These are phyloP conservation scores for Acridotheres tristis DNA, from an alignment of 2,797 vertebrate species.

Conservation along the genomic window DNA sequence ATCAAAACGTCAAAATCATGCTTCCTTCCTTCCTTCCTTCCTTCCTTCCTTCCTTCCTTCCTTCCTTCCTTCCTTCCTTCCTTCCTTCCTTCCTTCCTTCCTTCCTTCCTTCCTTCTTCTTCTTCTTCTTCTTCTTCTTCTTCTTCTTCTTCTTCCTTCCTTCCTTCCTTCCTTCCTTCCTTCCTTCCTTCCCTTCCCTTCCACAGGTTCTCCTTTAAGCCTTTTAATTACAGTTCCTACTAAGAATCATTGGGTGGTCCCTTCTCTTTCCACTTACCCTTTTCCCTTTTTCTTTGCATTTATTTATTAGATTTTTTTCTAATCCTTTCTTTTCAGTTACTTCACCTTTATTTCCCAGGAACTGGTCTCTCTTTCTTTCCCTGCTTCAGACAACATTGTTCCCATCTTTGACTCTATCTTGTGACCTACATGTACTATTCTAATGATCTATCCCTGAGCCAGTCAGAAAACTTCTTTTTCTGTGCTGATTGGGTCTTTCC, in stretches of 20 bases:
- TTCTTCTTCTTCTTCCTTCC: no score
- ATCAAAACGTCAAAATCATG: not conserved
- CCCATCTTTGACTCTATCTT: not conserved
- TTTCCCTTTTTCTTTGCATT: not conserved
- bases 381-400: not conserved
- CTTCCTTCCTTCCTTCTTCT: not conserved
- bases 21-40: no score
- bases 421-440: not conserved
- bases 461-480: not conserved
- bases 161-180: no score
- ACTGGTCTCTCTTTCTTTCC: not conserved
- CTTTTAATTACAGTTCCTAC: not conserved
- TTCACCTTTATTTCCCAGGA: not conserved
- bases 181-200: not conserved
- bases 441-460: not conserved
- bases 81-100: no score
- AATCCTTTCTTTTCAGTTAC: not conserved
- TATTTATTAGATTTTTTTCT: not conserved
- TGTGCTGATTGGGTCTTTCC: not conserved
- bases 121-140: no score
- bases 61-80: no score
- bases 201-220: not conserved
- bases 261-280: fast-evolving
- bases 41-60: fast-evolving
- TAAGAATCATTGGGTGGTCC: not conserved